Base-by-base conservation (phyloP, 2,888 invertebrate species). In the Lasioglossum villosulum region DNA sequence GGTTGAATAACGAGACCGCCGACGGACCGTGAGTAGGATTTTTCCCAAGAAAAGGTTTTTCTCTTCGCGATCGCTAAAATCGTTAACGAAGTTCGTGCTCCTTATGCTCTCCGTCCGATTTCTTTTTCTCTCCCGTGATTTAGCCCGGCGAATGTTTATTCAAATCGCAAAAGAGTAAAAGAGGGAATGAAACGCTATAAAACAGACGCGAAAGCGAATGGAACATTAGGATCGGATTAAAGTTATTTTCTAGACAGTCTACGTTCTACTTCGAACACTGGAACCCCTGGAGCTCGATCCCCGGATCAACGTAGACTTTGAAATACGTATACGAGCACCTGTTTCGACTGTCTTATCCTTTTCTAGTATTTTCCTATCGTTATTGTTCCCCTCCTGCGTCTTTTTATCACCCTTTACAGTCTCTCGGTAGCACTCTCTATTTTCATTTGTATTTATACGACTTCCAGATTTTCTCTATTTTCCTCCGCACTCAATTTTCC, bases 161-260 rank as follows among this genome's bases (percentile, higher is more conserved):
- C 68, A 68, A 82, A 82, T 78, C 78, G 45, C 66, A 27, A 34
- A 30, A 27, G 39, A 45, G 23, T 16, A 39, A 75, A 42, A 34
- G 23, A 23, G 19, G 4, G 5, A 68, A 74, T 30, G 10, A 37
- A 10, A 56, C 27, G 30, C 66, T 74, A 39, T 68, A n/a, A 66
- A 12, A 23, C 37, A 4, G 45, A 27, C 19, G 19, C 8, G 12
- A 4, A 30, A 72, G 19, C 42, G 30, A 23, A 37, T 39, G 27
- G 39, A 68, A 76, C 34, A 70, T 74, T 74, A 68, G 80, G 59
- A 82, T 45, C n/a, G 59, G 70, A 76, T 80, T 87, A 82, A 86
- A 85, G 80, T 78, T 85, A 82, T 87, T 85, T 80, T 56, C 82
- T 73, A 48, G 71, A 80, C 84, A 85, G 75, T 85, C 82, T 30